Evolutionary conservation across 2,113 vertebrate species (phyloP).

Genomic region (Enhydra lutris): DNA sequence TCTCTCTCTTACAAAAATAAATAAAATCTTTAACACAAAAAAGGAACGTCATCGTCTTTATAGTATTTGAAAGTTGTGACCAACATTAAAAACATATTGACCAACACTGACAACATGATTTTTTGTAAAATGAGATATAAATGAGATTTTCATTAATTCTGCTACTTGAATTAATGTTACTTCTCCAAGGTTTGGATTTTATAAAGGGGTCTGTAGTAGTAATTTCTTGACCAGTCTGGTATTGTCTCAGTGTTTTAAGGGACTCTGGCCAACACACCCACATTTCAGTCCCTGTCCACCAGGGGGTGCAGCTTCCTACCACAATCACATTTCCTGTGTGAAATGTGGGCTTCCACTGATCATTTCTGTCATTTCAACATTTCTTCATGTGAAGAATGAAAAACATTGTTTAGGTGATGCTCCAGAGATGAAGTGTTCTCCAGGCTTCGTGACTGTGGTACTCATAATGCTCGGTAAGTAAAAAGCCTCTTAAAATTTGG

Average conservation of each 20-base stretch:
- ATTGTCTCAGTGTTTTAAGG: not conserved
- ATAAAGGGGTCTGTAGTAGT: not conserved
- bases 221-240: too few relatives aligned
- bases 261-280: too few relatives aligned
- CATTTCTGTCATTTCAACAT: too few relatives aligned
- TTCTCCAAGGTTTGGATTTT: not conserved
- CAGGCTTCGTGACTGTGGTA: not conserved
- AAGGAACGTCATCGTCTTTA: not conserved
- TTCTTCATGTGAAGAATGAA: too few relatives aligned
- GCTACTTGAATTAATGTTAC: not conserved
- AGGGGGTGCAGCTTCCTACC: not conserved
- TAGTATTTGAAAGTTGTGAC: not conserved
- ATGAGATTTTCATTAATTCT: not conserved
- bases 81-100: not conserved
- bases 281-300: not conserved
- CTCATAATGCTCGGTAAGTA: conserved; percentile 43
- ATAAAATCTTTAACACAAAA: too few relatives aligned
- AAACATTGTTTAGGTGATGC: too few relatives aligned
- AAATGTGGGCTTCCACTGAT: too few relatives aligned
- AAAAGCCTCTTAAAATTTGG: not conserved
- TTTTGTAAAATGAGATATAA: not conserved
- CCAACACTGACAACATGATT: not conserved
- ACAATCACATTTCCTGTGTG: too few relatives aligned
- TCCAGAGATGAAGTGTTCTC: too few relatives aligned
- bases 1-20: too few relatives aligned